These are phyloP conservation scores for Steromphala cineraria DNA, from an alignment of 2,888 invertebrate genomes.

Conservation along the genomic window DNA sequence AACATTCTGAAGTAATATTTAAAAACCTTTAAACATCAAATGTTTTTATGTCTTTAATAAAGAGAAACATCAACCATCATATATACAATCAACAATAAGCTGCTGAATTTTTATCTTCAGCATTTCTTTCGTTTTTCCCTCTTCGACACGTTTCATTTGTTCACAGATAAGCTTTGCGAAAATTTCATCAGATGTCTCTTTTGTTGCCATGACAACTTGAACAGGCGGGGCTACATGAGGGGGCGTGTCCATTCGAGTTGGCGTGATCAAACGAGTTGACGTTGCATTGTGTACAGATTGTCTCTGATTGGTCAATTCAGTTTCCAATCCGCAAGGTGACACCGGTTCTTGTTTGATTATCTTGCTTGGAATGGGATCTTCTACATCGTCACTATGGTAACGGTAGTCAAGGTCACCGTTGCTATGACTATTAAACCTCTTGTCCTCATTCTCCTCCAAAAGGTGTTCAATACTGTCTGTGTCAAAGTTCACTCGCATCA, in stretches of 20 bases:
- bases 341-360: not conserved
- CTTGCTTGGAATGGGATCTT: not conserved
- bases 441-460: not conserved
- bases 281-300: not conserved
- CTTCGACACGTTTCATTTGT: not conserved
- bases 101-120: not conserved
- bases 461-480: not conserved
- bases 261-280: not conserved
- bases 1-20: no score
- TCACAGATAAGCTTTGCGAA: not conserved
- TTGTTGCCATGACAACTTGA: not conserved
- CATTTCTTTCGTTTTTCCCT: not conserved
- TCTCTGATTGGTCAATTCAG: not conserved
- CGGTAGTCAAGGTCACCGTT: not conserved
- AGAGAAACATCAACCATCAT: not conserved
- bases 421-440: not conserved
- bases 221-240: not conserved
- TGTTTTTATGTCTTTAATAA: no score
- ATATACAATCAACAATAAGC: not conserved
- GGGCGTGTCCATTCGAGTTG: not conserved
- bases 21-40: no score
- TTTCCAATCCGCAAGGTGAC: not conserved
- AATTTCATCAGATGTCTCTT: not conserved
- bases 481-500: not conserved
- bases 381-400: not conserved